Evolutionary conservation across 2,888 invertebrate genomes (phyloP), one percentile per base, ranked within the genome.

Genomic region (Morpho achilles): DNA sequence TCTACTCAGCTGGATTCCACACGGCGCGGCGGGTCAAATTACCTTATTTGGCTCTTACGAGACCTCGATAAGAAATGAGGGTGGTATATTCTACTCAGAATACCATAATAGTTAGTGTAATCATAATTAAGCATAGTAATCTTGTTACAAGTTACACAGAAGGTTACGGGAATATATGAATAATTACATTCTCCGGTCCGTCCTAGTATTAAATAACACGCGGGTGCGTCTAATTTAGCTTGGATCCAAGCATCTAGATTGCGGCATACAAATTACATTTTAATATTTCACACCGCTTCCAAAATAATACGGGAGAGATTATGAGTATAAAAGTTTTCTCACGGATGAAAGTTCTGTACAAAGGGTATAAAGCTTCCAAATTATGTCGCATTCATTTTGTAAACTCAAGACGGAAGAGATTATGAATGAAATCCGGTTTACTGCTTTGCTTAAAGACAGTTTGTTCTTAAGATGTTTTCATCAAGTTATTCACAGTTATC

Each of bases 181-280:
- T 32, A 32, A 32, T 32, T 5, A 32, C 32, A 32, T 32, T 32
- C 32, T 32, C 16, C 39, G 46, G 53, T 41, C 53, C 46, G 44
- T 23, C 23, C 23, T 44, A 51, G 53, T 46, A 53, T 46, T 53
- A 53, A 53, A 46, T 53, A 47, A 46, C 53, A 53, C 53, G 40
- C 41, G 53, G 53, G 16, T 51, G 50, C 44, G 56, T 60, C 60
- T 60, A 60, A 60, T 60, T 60, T 57, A 57, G 57, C 56, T 51
- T 46, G 46, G 46, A 53, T 53, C 60, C 56, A 60, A 52, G 50
- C 23, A n/a, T 56, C 51, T 56, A 51, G 46, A 22, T 47, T 60
- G 58, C 56, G 50, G 62, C 60, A 53, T 60, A 63, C 60, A 63
- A 65, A 65, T 65, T 65, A 65, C 64, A 61, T 60, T 62, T 62